Base-by-base conservation (phyloP, 2,888 invertebrate genomes). In the Drosophila melanocephala region DNA sequence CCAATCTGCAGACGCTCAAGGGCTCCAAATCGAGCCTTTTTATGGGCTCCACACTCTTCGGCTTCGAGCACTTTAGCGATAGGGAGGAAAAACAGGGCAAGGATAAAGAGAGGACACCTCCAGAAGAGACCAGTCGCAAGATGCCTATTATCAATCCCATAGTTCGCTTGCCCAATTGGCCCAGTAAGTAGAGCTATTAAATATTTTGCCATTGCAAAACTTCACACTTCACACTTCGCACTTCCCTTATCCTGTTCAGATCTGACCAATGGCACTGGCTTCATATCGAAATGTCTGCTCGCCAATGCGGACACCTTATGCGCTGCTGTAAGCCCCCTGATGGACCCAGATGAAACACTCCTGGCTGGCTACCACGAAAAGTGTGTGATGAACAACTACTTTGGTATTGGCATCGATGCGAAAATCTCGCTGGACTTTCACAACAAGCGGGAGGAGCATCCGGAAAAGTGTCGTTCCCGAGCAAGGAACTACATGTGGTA, bases 331-430 rank as follows among this genome's bases (percentile, higher is more conserved):
- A 97, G 98, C 73, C 98, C 99, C 0, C 94, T 99, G 16, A 97
- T 98, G 96, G 98, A 98, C 92, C 97, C 97, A 0, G 98, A 98
- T 90, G 97, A 98, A 91, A 97, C 97, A 0, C 94, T 97, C 3
- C 94, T 97, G 91, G 98, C 98, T 94, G 98, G 98, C 1, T 97
- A 97, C 93, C 97, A 97, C 88, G 99, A 99, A 94, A 96, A 97
- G 83, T 98, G 98, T 90, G 98, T 99, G 2, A 99, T 99, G 99
- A 99, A 99, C 94, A 99, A 99, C 93, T 99, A 99, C 93, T 99
- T 99, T 92, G 99, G 99, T 0, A 99, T 99, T 90, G 99, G 99
- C 1, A 97, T 99, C 76, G 99, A 99, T 94, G 99, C 99, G 0
- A 99, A 99, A 94, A 99, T 99, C 64, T 97, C 98, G 0, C 94